Conservation (phyloP, 2,888 invertebrate genomes). For the Drosophila cracens region DNA sequence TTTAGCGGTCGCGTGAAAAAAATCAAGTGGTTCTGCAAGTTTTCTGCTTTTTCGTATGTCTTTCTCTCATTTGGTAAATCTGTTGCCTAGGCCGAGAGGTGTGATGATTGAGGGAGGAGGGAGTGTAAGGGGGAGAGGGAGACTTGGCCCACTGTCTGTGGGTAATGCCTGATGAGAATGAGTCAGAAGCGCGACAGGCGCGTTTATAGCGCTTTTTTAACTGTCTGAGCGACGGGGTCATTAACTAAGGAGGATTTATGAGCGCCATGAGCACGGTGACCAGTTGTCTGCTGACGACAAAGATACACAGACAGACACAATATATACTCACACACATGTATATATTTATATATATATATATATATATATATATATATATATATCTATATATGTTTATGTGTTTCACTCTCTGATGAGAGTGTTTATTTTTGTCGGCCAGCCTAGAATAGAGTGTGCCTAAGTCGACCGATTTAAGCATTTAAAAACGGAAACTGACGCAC, state of each 20-base stretch:
- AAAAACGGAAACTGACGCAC: constrained; percentile 10
- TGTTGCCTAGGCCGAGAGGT: constrained; percentile 9
- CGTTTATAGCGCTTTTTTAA: constrained; percentile 72
- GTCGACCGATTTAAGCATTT: not conserved
- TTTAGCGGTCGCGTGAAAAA: not conserved
- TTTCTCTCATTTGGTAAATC: constrained; percentile 1
- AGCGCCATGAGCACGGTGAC: constrained; percentile 69
- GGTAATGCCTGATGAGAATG: constrained; percentile 39
- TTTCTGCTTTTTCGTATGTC: constrained; percentile 16
- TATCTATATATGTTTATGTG: not conserved
- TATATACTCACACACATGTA: not conserved
- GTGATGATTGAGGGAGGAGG: not conserved
- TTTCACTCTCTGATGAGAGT: constrained; percentile 17
- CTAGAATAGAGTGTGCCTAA: constrained; percentile 41
- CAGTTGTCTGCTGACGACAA: constrained; percentile 71
- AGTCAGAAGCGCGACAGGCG: constrained; percentile 51
- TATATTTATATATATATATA: not conserved
- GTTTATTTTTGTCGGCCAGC: constrained; percentile 60
- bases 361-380: not conserved
- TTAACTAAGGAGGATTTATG: constrained; percentile 79
- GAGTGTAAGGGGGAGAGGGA: not conserved
- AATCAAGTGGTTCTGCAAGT: constrained; percentile 38
- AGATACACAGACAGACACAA: constrained; percentile 18
- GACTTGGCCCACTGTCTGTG: constrained; percentile 53
- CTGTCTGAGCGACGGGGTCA: constrained; percentile 77